phyloP scores from a whole-genome alignment of 2,797 vertebrate species.

The Diglossa cyanea region DNA sequence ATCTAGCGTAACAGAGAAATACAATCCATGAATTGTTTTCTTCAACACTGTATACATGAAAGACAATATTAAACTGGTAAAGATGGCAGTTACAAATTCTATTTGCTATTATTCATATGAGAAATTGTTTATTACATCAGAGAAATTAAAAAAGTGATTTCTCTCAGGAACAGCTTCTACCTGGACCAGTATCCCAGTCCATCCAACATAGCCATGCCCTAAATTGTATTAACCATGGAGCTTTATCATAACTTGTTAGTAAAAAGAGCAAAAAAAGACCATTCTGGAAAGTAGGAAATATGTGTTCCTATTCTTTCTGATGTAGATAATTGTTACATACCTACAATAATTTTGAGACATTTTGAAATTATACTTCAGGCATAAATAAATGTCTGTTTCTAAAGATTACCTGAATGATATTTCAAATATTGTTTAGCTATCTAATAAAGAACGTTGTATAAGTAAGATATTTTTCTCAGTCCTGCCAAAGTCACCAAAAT shows the following conservation, averaged over 20 bases:
- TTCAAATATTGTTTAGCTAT: background rate
- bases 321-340: background rate
- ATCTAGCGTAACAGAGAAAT: background rate
- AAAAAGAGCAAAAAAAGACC: background rate
- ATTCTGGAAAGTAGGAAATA: background rate
- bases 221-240: background rate
- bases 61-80: background rate
- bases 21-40: background rate
- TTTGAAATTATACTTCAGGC: background rate
- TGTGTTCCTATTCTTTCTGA: background rate
- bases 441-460: background rate
- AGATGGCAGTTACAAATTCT: background rate
- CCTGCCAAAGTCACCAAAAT: background rate
- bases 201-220: accelerated
- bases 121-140: background rate
- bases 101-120: background rate
- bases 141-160: background rate
- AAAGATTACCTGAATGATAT: background rate
- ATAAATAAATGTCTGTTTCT: background rate
- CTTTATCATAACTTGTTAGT: background rate
- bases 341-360: background rate
- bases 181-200: background rate
- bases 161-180: background rate
- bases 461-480: background rate
- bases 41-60: background rate